Conservation (phyloP, 2,888 invertebrate genomes). For the Cephus pygmeus region DNA sequence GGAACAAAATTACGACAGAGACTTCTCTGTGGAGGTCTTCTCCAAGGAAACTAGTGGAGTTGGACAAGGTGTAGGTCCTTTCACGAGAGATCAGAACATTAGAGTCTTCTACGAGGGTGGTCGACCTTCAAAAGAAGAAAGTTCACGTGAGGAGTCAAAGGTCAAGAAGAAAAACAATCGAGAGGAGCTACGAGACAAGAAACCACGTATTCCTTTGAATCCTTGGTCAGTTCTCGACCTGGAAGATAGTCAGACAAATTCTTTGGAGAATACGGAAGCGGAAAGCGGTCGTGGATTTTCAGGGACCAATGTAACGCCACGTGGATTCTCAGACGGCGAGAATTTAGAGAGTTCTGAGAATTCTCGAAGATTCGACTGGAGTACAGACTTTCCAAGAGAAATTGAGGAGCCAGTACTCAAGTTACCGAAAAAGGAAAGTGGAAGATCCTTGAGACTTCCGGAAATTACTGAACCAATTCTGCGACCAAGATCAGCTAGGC, state of each 20-base stretch:
- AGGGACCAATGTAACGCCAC: conserved; percentile 21
- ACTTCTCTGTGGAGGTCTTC: conserved; percentile 29
- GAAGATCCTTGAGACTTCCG: conserved; percentile 56
- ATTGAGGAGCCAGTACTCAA: conserved; percentile 81
- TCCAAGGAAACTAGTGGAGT: conserved; percentile 33
- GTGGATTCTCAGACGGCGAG: conserved; percentile 15
- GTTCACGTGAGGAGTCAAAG: background rate
- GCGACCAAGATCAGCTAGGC: conserved; percentile 66
- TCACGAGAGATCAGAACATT: conserved; percentile 56
- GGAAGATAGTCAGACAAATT: conserved; percentile 57
- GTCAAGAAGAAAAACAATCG: background rate
- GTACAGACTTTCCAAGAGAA: conserved; percentile 63
- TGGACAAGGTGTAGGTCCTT: conserved; percentile 55
- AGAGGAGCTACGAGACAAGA: conserved; percentile 7
- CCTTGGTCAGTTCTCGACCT: conserved; percentile 57
- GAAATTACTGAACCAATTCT: conserved; percentile 78
- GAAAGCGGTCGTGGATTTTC: conserved; percentile 60
- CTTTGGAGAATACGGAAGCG: conserved; percentile 49
- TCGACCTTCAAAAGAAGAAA: background rate
- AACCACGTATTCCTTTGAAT: conserved; percentile 34
- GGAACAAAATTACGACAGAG: conserved; percentile 55
- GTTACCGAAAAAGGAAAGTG: conserved; percentile 65
- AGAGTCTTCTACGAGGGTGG: conserved; percentile 25
- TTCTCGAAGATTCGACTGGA: conserved; percentile 17
- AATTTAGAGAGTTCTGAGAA: background rate